Conservation (phyloP, 1,140 invertebrate species). For the Coenobita brevimanus region DNA sequence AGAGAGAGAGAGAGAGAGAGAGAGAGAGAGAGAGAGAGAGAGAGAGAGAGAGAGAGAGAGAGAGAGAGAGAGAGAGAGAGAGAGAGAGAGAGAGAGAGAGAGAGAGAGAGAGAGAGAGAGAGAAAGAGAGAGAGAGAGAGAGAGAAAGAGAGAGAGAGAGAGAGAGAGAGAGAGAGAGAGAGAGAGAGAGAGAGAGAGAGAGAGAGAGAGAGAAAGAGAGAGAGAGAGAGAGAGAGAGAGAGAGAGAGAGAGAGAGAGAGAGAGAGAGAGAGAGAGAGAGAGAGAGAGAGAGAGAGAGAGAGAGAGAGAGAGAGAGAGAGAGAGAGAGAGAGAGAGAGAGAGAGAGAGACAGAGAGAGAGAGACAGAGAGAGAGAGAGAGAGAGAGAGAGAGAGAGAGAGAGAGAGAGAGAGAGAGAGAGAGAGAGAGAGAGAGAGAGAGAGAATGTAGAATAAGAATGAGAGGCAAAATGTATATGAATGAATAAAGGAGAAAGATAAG, state of each 20-base stretch:
- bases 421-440: not conserved
- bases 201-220: constrained; percentile 20
- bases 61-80: constrained; percentile 13
- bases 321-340: not conserved
- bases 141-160: not conserved
- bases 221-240: not conserved
- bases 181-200: not conserved
- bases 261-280: not conserved
- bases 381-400: constrained; percentile 27
- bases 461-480: too few relatives aligned
- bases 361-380: constrained; percentile 6
- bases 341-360: not conserved
- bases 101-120: not conserved
- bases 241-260: not conserved
- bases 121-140: constrained; percentile 9
- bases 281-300: constrained; percentile 15
- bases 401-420: not conserved
- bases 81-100: not conserved
- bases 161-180: not conserved
- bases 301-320: not conserved
- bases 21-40: not conserved
- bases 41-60: not conserved
- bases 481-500: too few relatives aligned
- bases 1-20: not conserved
- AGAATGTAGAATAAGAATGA: too few relatives aligned